Evolutionary conservation across 2,888 invertebrate genomes (phyloP), one percentile per base, ranked within the genome.

Genomic region (Epirrhoe tristata): DNA sequence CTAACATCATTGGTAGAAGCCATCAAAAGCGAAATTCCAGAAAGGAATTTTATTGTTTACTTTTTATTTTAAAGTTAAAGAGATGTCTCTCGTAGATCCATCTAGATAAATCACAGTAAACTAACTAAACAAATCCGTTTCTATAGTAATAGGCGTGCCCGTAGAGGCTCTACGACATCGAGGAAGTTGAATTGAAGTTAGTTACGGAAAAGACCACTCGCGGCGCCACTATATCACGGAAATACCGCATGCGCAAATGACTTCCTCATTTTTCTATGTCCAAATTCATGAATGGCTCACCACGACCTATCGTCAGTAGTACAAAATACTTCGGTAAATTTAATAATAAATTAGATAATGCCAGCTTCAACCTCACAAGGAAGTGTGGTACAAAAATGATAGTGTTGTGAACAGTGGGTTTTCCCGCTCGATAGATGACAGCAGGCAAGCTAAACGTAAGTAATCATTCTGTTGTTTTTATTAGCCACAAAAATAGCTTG

Each of bases 261-360:
- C 75, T 78, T 80, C 83, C 81, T 76, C 12, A 71, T 72, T 83
- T 84, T 88, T 86, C 86, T 85, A 86, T 83, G 85, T 80, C 82
- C 82, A 82, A 81, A 86, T 86, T 88, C 91, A 93, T 93, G 93
- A 93, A 93, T 93, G 93, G 90, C 86, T 82, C 83, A 81, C 50
- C 85, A 88, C 85, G 88, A 87, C 85, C 85, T 81, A 78, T 79
- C 83, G 81, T 77, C 83, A 80, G 79, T 88, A 87, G 83, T 85
- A 71, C 31, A 1, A 34, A 53, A 58, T 24, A 48, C 50, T 50
- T 55, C 48, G 59, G 60, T 68, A 71, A 83, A 82, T 83, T 85
- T 83, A 80, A 85, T 84, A 83, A 83, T 85, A 84, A 77, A 58
- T 80, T 84, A 87, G 77, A 91, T 91, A 90, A 92, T 93, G 92